Evolutionary conservation across 1,140 invertebrate genomes (phyloP).

Genomic region (Pogonomyrmex barbatus): DNA sequence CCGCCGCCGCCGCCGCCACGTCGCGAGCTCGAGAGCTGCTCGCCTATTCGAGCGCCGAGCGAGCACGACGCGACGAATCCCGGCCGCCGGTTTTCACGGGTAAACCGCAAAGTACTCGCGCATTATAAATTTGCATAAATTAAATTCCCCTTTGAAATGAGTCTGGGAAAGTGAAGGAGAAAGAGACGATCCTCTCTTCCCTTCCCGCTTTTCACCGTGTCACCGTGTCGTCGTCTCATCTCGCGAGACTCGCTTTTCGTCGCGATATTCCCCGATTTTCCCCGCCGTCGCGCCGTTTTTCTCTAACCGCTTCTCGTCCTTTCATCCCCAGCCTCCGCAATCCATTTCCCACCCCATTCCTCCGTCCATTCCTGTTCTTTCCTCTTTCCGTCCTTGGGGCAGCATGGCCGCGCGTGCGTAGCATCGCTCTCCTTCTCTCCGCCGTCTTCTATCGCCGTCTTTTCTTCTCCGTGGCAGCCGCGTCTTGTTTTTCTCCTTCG

Average conservation of each 20-base stretch:
- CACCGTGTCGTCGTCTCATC: slow-evolving; percentile 41
- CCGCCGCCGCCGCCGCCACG: not conserved
- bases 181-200: not conserved
- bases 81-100: slow-evolving; percentile 46
- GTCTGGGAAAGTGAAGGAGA: slow-evolving; percentile 6
- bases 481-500: slow-evolving; percentile 54
- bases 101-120: slow-evolving; percentile 72
- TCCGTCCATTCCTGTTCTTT: not conserved
- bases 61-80: slow-evolving; percentile 29
- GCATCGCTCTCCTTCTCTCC: not conserved
- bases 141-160: slow-evolving; percentile 70
- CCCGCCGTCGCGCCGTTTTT: slow-evolving; percentile 30
- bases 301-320: slow-evolving; percentile 37
- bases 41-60: not conserved
- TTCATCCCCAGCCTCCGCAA: slow-evolving; percentile 41
- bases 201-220: slow-evolving; percentile 5
- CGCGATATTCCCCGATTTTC: not conserved
- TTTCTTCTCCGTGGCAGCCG: not conserved
- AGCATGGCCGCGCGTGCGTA: slow-evolving; percentile 2
- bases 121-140: slow-evolving; percentile 78
- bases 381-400: slow-evolving; percentile 3
- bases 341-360: not conserved
- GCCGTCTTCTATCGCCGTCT: not conserved
- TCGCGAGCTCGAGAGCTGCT: not conserved
- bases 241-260: slow-evolving; percentile 39